These are phyloP conservation scores for Meganola albula DNA, from an alignment of 2,888 invertebrate genomes.

Conservation along the genomic window DNA sequence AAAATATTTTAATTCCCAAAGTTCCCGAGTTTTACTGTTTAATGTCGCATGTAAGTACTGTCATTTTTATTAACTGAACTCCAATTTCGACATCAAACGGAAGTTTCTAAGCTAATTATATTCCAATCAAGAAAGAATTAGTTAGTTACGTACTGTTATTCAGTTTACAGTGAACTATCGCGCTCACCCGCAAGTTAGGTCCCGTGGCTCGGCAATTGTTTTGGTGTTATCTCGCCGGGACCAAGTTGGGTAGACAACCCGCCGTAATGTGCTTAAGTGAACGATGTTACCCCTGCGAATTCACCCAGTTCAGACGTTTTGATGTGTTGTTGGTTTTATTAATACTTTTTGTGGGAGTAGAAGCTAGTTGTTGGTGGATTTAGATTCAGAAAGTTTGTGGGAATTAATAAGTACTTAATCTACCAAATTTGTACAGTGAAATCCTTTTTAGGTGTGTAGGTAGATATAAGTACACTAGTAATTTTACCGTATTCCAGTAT, in stretches of 20 bases:
- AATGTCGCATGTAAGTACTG: too few species aligned
- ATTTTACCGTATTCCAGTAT: too few species aligned
- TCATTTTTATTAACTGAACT: too few species aligned
- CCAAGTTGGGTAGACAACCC: constrained; percentile 53
- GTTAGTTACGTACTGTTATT: constrained; percentile 43
- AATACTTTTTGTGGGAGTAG: constrained; percentile 31
- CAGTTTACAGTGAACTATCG: constrained; percentile 52
- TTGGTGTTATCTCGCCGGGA: constrained; percentile 54
- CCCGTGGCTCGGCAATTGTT: constrained; percentile 65
- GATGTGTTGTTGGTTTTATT: constrained; percentile 42
- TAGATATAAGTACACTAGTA: too few species aligned
- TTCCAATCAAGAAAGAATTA: constrained; percentile 33
- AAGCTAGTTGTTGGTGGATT: constrained; percentile 18
- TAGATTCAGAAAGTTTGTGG: too few species aligned
- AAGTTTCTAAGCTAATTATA: too few species aligned
- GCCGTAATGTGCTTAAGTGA: constrained; percentile 72
- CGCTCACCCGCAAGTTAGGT: constrained; percentile 46
- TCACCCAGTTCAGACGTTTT: constrained; percentile 53
- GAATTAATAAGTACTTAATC: too few species aligned
- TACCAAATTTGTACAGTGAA: too few species aligned
- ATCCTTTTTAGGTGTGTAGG: too few species aligned
- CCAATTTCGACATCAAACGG: too few species aligned
- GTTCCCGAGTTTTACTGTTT: too few species aligned
- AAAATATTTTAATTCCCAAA: too few species aligned
- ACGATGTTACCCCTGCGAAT: constrained; percentile 70